These are phyloP conservation scores for Rhodophaea formosa DNA, from an alignment of 2,888 invertebrate genomes.

Conservation along the genomic window DNA sequence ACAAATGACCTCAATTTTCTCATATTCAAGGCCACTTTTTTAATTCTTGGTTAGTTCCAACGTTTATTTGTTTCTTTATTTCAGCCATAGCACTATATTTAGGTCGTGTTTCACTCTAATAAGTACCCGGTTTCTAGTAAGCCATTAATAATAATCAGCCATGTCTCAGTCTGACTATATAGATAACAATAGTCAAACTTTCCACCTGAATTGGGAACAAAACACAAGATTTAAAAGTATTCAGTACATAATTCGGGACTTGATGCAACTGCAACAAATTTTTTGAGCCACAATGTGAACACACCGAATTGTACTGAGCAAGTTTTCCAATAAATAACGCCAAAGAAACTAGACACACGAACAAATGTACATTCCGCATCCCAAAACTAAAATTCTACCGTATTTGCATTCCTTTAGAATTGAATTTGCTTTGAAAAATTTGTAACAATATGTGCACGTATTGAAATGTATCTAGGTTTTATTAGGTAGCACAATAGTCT, in stretches of 20 bases:
- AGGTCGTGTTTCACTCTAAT: too few relatives aligned
- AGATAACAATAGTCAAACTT: too few relatives aligned
- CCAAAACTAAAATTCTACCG: slow-evolving; percentile 1
- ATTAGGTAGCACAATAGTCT: slow-evolving; percentile 7
- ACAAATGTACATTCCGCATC: background rate
- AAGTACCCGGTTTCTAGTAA: too few relatives aligned
- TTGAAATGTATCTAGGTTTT: slow-evolving; percentile 10
- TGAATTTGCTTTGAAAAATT: background rate
- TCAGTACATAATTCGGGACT: background rate
- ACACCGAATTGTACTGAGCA: background rate
- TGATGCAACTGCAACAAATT: background rate
- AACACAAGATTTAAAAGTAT: too few relatives aligned
- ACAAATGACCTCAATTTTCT: too few relatives aligned
- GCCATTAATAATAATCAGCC: too few relatives aligned
- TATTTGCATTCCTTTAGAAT: background rate
- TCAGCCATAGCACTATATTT: too few relatives aligned
- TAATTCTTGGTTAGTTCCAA: too few relatives aligned
- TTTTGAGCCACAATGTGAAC: background rate
- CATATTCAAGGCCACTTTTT: too few relatives aligned
- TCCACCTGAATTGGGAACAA: too few relatives aligned
- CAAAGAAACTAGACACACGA: slow-evolving; percentile 7
- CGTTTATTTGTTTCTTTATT: too few relatives aligned
- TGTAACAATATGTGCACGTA: slow-evolving; percentile 5
- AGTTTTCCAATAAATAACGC: slow-evolving; percentile 14
- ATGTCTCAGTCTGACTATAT: too few relatives aligned